Evolutionary conservation across 92 coral and sea anemone species (phyloP).

Genomic region (Chrysogorgia sp.): DNA sequence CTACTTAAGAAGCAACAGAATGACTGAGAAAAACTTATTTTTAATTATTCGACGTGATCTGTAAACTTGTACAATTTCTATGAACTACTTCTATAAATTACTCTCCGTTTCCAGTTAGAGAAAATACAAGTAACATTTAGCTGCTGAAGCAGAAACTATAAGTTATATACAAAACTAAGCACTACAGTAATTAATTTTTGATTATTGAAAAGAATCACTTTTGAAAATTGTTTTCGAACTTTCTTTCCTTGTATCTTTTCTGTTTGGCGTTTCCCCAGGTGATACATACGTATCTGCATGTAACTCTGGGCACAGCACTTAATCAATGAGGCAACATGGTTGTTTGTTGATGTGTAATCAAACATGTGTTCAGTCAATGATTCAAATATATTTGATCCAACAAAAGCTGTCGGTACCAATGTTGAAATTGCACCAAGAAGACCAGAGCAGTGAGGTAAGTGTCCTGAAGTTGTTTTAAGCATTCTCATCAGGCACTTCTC

Average conservation of each 20-base stretch:
- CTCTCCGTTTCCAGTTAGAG: too few species aligned
- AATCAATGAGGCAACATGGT: neutral
- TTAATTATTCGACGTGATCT: too few species aligned
- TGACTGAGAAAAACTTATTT: too few species aligned
- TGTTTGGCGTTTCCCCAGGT: neutral
- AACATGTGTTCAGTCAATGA: conserved; percentile 23
- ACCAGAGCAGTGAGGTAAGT: neutral
- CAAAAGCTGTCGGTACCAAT: neutral
- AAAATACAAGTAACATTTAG: too few species aligned
- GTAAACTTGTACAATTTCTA: too few species aligned
- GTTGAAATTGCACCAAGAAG: conserved; percentile 5
- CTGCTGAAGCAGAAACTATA: too few species aligned
- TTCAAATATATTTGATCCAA: neutral
- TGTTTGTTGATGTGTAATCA: conserved; percentile 11
- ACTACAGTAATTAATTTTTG: neutral
- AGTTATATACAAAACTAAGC: too few species aligned
- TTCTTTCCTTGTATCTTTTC: conserved; percentile 1
- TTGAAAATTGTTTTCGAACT: conserved; percentile 17
- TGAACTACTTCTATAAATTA: too few species aligned
- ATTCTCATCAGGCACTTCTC: conserved; percentile 14
- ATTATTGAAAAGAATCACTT: neutral
- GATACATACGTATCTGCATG: conserved; percentile 1
- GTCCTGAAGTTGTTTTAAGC: conserved; percentile 2
- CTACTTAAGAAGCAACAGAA: too few species aligned
- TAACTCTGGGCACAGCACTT: conserved; percentile 19